Evolutionary conservation across 2,797 vertebrate species (phyloP), one percentile per base, ranked within the genome.

Genomic region (Argyrosomus regius): DNA sequence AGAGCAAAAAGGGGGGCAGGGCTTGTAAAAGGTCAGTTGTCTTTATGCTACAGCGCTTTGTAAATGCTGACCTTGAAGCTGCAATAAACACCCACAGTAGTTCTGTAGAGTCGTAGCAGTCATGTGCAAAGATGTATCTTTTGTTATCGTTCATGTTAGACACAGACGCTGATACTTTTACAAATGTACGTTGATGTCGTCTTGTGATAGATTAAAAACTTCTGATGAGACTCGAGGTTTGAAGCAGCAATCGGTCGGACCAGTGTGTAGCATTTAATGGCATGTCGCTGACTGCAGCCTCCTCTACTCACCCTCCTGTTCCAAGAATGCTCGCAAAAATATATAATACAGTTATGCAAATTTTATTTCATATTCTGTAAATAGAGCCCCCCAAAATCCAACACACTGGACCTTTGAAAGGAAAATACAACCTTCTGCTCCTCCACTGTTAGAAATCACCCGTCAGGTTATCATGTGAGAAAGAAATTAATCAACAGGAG

Each of bases 31-130:
- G 1, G 7, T 35, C 16, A 3, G 17, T 4, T 28, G 1, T 52
- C 48, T 73, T 69, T 53, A 8, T 54, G 59, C 28, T 49, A 18
- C 12, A 49, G 74, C 22, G 4, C 48, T 35, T n/a, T 24, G 50
- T 20, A 54, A 60, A 56, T 18, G 18, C 18, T 3, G 0, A 11
- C 3, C 46, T 46, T 8, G 4, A 45, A 35, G 10, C 48, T 31
- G 10, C 2, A 54, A 14, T 24, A 6, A 2, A 49, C 28, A n/a
- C 1, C 8, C 14, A 9, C 3, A 49, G 0, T 52, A 77, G 17
- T 48, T 66, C 16, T 62, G 56, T 68, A 35, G 69, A 70, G 18
- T 45, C 60, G 56, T 26, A 45, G 57, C 3, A 0, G 18, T 11
- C 24, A 24, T 17, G 1, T 67, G 24, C 24, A 43, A 31, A 61